Conservation (phyloP, 2,113 vertebrate genomes). For the Ariopsis seemanni region DNA sequence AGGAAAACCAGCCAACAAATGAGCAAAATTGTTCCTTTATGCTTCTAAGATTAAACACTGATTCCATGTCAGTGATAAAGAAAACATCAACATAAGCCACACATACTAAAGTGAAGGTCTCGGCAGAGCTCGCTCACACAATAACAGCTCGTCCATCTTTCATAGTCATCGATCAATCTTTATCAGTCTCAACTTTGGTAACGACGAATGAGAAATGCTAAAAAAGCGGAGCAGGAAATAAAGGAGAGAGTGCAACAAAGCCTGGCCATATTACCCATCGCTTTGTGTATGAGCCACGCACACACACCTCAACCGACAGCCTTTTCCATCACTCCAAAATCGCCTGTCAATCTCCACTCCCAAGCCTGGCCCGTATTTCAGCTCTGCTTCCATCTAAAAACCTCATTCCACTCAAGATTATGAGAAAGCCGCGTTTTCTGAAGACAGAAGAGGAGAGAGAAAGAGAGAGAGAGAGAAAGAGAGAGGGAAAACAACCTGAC, state of each 20-base stretch:
- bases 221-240: slow-evolving; percentile 36
- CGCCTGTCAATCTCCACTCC: slow-evolving; percentile 41
- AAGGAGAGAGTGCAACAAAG: slow-evolving; percentile 32
- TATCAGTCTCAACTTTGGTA: slow-evolving; percentile 45
- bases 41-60: neutral
- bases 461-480: neutral
- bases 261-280: slow-evolving; percentile 24
- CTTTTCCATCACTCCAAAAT: slow-evolving; percentile 34
- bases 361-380: neutral
- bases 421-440: slow-evolving; percentile 33
- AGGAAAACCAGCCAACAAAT: neutral
- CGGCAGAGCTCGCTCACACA: neutral
- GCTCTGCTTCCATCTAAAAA: slow-evolving; percentile 38
- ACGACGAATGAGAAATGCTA: slow-evolving; percentile 34
- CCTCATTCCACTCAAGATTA: slow-evolving; percentile 26
- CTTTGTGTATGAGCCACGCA: neutral
- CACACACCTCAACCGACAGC: neutral
- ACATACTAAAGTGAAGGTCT: slow-evolving; percentile 2
- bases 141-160: slow-evolving; percentile 33
- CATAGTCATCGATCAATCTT: slow-evolving; percentile 54
- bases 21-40: neutral
- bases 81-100: neutral
- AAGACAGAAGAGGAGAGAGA: neutral
- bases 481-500: slow-evolving; percentile 1
- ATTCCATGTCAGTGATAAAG: neutral